phyloP scores from a whole-genome alignment of 2,797 vertebrate genomes.

The Spheniscus humboldti region DNA sequence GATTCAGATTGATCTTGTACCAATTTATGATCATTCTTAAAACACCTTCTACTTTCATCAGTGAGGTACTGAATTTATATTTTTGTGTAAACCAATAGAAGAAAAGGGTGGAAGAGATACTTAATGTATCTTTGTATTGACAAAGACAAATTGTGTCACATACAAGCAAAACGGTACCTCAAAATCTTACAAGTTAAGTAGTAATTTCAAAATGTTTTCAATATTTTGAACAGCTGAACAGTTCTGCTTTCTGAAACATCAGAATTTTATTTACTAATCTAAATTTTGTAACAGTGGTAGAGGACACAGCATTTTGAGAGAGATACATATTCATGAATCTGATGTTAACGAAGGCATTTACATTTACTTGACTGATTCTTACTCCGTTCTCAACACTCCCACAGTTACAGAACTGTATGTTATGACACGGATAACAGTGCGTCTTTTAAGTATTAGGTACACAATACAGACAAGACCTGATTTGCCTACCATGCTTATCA shows the following conservation, averaged over 20 bases:
- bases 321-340: not conserved
- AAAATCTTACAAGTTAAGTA: not conserved
- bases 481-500: not conserved
- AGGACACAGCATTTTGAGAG: not conserved
- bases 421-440: not conserved
- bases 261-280: not conserved
- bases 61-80: not conserved
- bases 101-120: not conserved
- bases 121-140: not conserved
- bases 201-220: not conserved
- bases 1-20: not conserved
- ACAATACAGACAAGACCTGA: not conserved
- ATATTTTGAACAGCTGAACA: not conserved
- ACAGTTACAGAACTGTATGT: not conserved
- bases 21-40: not conserved
- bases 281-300: not conserved
- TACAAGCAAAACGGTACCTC: not conserved
- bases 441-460: not conserved
- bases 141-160: not conserved
- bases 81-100: not conserved
- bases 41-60: not conserved
- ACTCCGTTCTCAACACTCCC: not conserved
- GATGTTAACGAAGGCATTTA: not conserved
- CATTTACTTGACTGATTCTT: not conserved
- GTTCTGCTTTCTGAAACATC: not conserved